phyloP scores from a whole-genome alignment of 2,113 vertebrate species.

The Gorsachius goisagi region DNA sequence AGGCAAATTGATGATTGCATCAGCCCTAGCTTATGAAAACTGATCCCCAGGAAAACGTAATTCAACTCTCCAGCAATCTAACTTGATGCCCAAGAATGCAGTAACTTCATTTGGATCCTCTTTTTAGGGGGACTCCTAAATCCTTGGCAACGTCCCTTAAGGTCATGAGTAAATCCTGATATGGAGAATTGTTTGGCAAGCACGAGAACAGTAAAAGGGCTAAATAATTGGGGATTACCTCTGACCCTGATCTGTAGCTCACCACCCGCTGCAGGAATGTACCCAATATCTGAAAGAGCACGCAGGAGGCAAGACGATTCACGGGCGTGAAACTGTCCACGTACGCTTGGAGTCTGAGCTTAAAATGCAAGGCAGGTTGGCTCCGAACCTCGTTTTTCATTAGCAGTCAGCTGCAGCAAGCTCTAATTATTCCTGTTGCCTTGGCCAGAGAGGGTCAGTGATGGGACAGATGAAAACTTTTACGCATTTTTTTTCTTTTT shows the following conservation, averaged over 20 bases:
- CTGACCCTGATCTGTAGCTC: conserved; percentile 50
- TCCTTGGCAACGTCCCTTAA: conserved; percentile 57
- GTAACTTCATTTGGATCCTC: conserved; percentile 36
- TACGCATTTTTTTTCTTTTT: not conserved
- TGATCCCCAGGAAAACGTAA: conserved; percentile 52
- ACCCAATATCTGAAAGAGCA: conserved; percentile 22
- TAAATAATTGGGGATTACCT: conserved; percentile 67
- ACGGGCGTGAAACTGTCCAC: not conserved
- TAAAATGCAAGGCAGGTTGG: not conserved
- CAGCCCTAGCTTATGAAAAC: conserved; percentile 37
- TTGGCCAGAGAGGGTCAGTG: not conserved
- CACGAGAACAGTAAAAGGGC: conserved; percentile 41
- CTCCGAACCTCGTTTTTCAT: conserved; percentile 21
- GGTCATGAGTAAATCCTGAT: conserved; percentile 60
- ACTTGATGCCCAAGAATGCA: conserved; percentile 39
- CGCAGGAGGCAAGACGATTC: conserved; percentile 12
- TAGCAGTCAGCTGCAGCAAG: not conserved
- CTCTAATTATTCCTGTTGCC: not conserved
- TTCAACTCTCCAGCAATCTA: conserved; percentile 18
- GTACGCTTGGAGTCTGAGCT: not conserved
- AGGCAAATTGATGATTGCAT: conserved; percentile 38
- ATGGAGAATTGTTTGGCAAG: conserved; percentile 43
- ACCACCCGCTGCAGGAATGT: conserved; percentile 62
- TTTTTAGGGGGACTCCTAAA: conserved; percentile 65
- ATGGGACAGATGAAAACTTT: not conserved